A percentile compares a stretch with the other conserved stretches of the same genome.
These are phyloP conservation scores for Papilio machaon DNA, from an alignment of 1,140 invertebrate species.

Conservation along the genomic window DNA sequence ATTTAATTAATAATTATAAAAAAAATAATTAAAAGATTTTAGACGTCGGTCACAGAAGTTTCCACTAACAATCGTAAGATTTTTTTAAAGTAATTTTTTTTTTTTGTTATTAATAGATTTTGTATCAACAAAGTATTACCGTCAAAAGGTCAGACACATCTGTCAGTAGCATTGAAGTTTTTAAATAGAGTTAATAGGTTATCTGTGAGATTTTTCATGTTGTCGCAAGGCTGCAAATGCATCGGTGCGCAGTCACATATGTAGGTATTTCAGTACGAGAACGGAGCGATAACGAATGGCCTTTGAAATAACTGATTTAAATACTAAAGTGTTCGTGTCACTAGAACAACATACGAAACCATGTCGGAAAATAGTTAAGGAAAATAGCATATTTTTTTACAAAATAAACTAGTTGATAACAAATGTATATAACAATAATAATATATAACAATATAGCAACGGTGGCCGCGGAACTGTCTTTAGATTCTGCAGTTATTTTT, in stretches of 20 bases:
- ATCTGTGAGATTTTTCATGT: slow-evolving; percentile 19
- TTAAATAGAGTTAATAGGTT: slow-evolving; percentile 9
- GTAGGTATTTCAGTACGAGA: slow-evolving; percentile 18
- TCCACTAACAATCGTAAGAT: neutral
- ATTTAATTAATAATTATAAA: neutral
- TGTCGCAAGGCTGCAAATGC: slow-evolving; percentile 26
- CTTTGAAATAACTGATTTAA: slow-evolving; percentile 21
- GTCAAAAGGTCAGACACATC: neutral
- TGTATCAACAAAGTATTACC: neutral
- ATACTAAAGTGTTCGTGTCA: neutral
- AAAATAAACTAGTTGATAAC: too few relatives aligned
- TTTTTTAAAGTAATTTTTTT: too few relatives aligned
- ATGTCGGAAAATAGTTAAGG: neutral
- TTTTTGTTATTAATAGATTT: neutral
- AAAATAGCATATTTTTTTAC: neutral
- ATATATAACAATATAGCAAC: too few relatives aligned
- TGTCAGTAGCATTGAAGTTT: slow-evolving; percentile 2
- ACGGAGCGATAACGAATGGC: slow-evolving; percentile 30
- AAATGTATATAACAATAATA: too few relatives aligned
- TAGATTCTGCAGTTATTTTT: too few relatives aligned
- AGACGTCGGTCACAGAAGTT: neutral
- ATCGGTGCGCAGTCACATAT: neutral
- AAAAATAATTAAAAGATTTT: neutral
- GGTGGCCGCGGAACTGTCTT: too few relatives aligned
- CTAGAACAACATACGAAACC: slow-evolving; percentile 4